phyloP scores from a whole-genome alignment of 2,113 vertebrate genomes.

The Megaptera novaeangliae region DNA sequence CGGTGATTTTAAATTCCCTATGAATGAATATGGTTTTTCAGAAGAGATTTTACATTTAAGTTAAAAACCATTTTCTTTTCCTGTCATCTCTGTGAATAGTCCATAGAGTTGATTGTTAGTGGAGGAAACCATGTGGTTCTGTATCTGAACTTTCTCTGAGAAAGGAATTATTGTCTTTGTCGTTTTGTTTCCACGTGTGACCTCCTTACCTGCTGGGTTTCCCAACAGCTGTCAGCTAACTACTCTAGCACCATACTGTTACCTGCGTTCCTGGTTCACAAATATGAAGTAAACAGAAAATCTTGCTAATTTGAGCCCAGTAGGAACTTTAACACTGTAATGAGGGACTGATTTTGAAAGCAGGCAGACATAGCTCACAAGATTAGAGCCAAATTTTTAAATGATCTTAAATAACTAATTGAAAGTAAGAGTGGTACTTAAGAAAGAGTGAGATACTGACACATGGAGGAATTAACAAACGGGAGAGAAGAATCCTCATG shows the following conservation, averaged over 20 bases:
- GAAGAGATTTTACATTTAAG: background rate
- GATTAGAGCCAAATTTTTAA: conserved; percentile 60
- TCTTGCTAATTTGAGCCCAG: conserved; percentile 72
- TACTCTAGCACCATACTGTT: conserved; percentile 27
- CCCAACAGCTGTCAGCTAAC: conserved; percentile 60
- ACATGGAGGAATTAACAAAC: conserved; percentile 15
- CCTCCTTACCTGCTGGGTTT: conserved; percentile 58
- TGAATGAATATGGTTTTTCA: conserved; percentile 24
- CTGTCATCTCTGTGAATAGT: background rate
- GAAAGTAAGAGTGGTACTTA: conserved; percentile 56
- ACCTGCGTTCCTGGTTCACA: conserved; percentile 55
- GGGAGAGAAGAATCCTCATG: conserved; percentile 38
- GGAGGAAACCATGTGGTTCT: background rate
- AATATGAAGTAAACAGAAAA: conserved; percentile 78
- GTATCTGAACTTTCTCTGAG: background rate
- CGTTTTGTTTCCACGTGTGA: background rate
- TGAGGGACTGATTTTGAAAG: conserved; percentile 69
- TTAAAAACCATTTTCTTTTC: background rate
- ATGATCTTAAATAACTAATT: conserved; percentile 71
- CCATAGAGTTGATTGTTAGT: background rate
- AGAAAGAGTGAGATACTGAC: conserved; percentile 57
- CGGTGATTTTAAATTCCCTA: background rate
- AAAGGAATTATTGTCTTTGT: background rate
- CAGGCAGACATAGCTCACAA: conserved; percentile 54
- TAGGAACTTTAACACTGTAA: conserved; percentile 53